phyloP scores from a whole-genome alignment of 2,797 vertebrate species.

The Platalea minor region DNA sequence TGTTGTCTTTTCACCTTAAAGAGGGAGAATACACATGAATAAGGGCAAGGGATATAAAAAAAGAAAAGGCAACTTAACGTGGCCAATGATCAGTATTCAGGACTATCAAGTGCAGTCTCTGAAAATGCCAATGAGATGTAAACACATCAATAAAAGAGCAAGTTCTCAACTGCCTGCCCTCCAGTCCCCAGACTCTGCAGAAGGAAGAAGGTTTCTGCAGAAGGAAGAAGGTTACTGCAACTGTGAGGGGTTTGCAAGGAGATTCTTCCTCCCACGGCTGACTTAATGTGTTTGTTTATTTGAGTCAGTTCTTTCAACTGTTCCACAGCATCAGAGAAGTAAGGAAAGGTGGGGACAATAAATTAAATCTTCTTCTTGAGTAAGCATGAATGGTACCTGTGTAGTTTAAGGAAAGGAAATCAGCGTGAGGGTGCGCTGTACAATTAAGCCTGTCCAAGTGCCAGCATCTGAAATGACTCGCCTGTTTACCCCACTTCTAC shows the following conservation, averaged over 20 bases:
- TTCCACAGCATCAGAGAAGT: not conserved
- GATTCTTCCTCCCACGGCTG: not conserved
- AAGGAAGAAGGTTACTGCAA: not conserved
- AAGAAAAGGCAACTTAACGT: not conserved
- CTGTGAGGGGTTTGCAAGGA: not conserved
- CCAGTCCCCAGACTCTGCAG: not conserved
- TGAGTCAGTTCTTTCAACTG: not conserved
- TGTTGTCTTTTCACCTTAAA: not conserved
- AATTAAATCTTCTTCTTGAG: not conserved
- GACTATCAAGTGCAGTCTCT: not conserved
- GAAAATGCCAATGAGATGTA: not conserved
- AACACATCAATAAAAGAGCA: not conserved
- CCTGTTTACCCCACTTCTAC: not conserved
- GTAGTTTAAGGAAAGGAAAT: not conserved
- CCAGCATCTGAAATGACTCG: not conserved
- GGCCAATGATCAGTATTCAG: not conserved
- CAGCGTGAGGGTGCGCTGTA: not conserved
- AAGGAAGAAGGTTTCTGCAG: not conserved
- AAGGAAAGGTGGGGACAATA: not conserved
- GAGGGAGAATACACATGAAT: not conserved
- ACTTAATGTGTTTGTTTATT: not conserved
- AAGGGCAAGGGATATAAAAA: not conserved
- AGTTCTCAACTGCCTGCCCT: not conserved
- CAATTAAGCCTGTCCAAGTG: not conserved
- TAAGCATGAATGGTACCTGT: not conserved